A percentile compares a stretch with the other conserved stretches of the same genome.
These are phyloP conservation scores for Ovis aries DNA, from an alignment of 2,113 vertebrate genomes.

Conservation along the genomic window DNA sequence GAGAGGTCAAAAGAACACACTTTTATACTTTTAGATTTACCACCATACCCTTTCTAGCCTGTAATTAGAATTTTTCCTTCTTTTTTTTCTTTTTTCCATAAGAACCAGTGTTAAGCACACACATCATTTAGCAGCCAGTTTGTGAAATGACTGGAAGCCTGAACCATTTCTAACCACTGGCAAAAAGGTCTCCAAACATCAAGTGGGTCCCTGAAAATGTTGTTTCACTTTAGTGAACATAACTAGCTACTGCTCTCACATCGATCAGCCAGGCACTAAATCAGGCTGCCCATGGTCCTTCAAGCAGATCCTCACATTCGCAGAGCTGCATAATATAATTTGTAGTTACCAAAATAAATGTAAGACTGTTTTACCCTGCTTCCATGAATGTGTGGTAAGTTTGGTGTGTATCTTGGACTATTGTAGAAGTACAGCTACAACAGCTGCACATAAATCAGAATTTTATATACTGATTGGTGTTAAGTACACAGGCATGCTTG, in stretches of 20 bases:
- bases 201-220: background rate
- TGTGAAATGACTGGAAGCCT: background rate
- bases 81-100: background rate
- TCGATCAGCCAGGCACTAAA: background rate
- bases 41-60: background rate
- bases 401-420: background rate
- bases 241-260: background rate
- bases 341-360: conserved; percentile 27
- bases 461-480: background rate
- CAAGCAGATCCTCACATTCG: background rate
- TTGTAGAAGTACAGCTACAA: background rate
- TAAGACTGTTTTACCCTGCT: background rate
- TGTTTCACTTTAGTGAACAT: conserved; percentile 1
- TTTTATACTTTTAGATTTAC: background rate
- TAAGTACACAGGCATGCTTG: background rate
- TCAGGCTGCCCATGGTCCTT: conserved; percentile 1
- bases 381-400: background rate
- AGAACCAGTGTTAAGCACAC: background rate
- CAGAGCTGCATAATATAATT: conserved; percentile 12
- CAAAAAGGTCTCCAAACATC: conserved; percentile 14
- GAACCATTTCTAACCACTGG: background rate
- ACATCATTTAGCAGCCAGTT: background rate
- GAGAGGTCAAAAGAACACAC: conserved; percentile 38
- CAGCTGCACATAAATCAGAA: background rate
- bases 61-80: background rate